phyloP scores from a whole-genome alignment of 1,140 invertebrate species.

The Drosophila pseudoananassae region DNA sequence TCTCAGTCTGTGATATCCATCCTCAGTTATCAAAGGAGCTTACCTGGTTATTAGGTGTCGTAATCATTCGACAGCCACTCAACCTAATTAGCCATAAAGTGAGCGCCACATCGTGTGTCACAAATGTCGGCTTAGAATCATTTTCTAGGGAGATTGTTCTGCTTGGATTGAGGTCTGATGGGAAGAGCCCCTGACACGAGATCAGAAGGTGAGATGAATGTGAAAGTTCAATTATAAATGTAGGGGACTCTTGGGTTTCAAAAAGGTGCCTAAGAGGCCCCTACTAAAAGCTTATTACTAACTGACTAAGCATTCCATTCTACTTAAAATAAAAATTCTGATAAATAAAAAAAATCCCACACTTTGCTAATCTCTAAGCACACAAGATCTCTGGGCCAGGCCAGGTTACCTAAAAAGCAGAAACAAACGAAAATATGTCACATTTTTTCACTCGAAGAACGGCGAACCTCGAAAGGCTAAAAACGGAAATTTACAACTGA shows the following conservation, averaged over 20 bases:
- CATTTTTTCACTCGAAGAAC: conserved; percentile 46
- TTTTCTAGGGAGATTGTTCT: conserved; percentile 23
- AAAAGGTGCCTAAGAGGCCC: too few relatives aligned
- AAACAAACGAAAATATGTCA: conserved; percentile 57
- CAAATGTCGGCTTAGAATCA: conserved; percentile 70
- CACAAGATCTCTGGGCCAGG: conserved; percentile 26
- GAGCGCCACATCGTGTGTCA: conserved; percentile 77
- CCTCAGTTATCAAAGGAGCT: conserved; percentile 34
- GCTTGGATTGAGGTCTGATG: conserved; percentile 11
- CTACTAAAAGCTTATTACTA: conserved; percentile 7
- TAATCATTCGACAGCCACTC: conserved; percentile 76
- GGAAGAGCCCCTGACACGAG: conserved; percentile 1
- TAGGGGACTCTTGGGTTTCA: neutral
- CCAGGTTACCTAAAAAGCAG: conserved; percentile 19
- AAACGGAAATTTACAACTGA: conserved; percentile 74
- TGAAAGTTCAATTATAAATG: conserved; percentile 9
- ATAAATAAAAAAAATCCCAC: conserved; percentile 64
- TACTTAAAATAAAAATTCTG: conserved; percentile 15
- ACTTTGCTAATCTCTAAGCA: conserved; percentile 69
- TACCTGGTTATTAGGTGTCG: conserved; percentile 69
- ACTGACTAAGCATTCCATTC: conserved; percentile 2
- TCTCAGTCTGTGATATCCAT: conserved; percentile 5
- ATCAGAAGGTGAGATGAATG: neutral
- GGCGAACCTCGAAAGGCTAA: conserved; percentile 21
- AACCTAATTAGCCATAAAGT: conserved; percentile 76